Percentiles rank a stretch among this genome's conserved stretches.
phyloP scores from a whole-genome alignment of 1,140 invertebrate genomes.

The Drosophila cardini region DNA sequence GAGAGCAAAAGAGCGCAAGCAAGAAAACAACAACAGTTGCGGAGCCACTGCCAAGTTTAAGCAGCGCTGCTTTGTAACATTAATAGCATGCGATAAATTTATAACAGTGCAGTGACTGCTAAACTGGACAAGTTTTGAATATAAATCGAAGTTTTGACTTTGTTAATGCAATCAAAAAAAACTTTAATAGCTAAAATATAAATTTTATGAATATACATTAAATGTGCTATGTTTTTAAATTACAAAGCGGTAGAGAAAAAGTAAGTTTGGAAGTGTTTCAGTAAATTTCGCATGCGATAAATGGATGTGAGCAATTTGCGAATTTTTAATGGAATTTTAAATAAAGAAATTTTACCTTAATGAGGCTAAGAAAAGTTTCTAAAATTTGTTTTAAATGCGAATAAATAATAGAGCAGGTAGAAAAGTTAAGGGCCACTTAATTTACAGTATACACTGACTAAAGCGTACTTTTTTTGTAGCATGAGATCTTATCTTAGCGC shows the following conservation, averaged over 20 bases:
- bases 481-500: not conserved
- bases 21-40: slow-evolving; percentile 46
- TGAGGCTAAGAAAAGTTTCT: no score
- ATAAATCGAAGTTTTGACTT: not conserved
- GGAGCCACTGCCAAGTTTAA: slow-evolving; percentile 22
- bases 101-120: not conserved
- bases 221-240: no score
- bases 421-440: not conserved
- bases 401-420: no score
- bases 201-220: not conserved
- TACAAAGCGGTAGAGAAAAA: no score
- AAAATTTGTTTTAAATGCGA: no score
- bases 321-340: no score
- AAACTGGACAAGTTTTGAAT: slow-evolving; percentile 28
- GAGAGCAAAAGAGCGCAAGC: slow-evolving; percentile 18
- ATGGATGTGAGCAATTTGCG: no score
- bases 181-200: slow-evolving; percentile 1
- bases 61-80: slow-evolving; percentile 1
- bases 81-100: slow-evolving; percentile 33
- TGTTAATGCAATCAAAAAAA: not conserved
- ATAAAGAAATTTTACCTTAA: no score
- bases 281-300: no score
- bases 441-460: not conserved
- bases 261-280: no score
- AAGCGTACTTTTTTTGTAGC: not conserved